phyloP scores from a whole-genome alignment of 1,140 invertebrate species.

The Parasteatoda tepidariorum region DNA sequence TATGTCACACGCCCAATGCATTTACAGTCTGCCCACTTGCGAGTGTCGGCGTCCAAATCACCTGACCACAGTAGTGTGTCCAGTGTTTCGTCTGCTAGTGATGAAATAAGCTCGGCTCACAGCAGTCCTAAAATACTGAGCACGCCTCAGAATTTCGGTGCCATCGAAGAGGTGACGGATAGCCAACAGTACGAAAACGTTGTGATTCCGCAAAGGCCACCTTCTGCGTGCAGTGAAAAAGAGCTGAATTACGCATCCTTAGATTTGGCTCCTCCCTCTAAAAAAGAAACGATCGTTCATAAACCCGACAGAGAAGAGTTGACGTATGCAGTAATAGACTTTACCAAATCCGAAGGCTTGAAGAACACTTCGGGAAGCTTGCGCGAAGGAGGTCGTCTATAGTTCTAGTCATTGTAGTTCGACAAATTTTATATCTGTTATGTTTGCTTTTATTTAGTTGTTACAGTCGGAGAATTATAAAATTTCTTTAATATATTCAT shows the following conservation, averaged over 20 bases:
- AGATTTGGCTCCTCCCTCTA: slow-evolving; percentile 71
- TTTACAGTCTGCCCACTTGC: slow-evolving; percentile 2
- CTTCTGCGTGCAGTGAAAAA: slow-evolving; percentile 69
- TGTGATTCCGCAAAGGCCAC: slow-evolving; percentile 65
- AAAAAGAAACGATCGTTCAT: slow-evolving; percentile 11
- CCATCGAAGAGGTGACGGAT: neutral
- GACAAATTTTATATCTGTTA: no score
- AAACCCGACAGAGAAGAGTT: slow-evolving; percentile 20
- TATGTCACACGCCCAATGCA: slow-evolving; percentile 12
- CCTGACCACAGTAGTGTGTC: slow-evolving; percentile 50
- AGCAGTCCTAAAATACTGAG: slow-evolving; percentile 37
- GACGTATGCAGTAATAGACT: slow-evolving; percentile 59
- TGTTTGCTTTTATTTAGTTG: no score
- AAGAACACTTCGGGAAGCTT: slow-evolving; percentile 51
- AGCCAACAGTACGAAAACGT: slow-evolving; percentile 58
- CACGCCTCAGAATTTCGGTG: neutral
- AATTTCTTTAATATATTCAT: no score
- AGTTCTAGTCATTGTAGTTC: slow-evolving; percentile 35
- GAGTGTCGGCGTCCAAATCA: slow-evolving; percentile 20
- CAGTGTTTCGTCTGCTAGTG: slow-evolving; percentile 45
- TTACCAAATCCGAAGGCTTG: slow-evolving; percentile 60
- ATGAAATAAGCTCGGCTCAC: slow-evolving; percentile 50
- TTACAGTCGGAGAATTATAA: no score
- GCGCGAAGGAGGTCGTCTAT: slow-evolving; percentile 53
- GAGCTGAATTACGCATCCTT: slow-evolving; percentile 77